Conservation (phyloP, 1,140 invertebrate species). For the Drosophila insularis region DNA sequence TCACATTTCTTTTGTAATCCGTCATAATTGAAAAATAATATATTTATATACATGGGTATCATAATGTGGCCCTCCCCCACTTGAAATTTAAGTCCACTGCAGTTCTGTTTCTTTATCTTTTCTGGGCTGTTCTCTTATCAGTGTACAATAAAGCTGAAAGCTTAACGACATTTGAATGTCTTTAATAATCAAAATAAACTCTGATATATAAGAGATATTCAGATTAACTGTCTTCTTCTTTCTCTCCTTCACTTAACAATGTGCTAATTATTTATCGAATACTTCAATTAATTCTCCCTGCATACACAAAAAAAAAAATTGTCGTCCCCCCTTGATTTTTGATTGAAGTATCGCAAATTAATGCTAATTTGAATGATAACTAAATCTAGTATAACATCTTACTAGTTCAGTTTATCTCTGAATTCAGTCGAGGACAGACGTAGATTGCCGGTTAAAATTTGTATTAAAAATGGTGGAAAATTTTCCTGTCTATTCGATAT, state of each 20-base stretch:
- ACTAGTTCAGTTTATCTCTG: conserved; percentile 11
- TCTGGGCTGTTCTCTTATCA: conserved; percentile 10
- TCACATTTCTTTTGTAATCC: conserved; percentile 39
- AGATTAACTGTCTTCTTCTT: background rate
- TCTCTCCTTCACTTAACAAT: background rate
- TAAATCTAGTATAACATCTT: background rate
- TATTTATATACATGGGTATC: conserved; percentile 17
- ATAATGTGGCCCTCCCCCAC: conserved; percentile 33
- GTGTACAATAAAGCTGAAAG: conserved; percentile 27
- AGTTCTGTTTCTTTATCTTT: conserved; percentile 39
- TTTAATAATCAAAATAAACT: background rate
- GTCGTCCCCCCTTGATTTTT: background rate
- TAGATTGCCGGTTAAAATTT: conserved; percentile 8
- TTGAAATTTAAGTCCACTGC: conserved; percentile 40
- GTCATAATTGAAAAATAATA: conserved; percentile 51
- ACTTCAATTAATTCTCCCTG: background rate
- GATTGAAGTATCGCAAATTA: conserved; percentile 4
- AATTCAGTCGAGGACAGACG: background rate
- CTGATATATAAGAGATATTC: background rate
- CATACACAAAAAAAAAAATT: background rate
- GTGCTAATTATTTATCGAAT: conserved; percentile 1
- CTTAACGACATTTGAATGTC: conserved; percentile 14
- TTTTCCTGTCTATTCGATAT: conserved; percentile 72
- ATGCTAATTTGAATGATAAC: background rate
- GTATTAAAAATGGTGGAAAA: conserved; percentile 49